phyloP scores from a whole-genome alignment of 1,140 invertebrate species.

The Nautilus pompilius region DNA sequence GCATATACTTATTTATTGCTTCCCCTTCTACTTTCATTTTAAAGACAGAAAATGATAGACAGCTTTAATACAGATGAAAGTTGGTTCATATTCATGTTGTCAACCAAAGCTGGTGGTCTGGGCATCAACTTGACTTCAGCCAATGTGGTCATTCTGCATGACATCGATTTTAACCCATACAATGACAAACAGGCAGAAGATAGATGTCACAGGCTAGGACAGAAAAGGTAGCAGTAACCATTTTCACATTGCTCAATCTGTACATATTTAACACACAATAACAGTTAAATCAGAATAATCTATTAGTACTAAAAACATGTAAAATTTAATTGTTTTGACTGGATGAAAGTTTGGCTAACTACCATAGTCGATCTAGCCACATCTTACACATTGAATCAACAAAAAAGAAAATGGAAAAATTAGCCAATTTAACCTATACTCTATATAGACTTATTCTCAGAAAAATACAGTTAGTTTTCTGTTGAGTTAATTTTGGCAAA shows the following conservation, averaged over 20 bases:
- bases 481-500: neutral
- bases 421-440: no score
- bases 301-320: neutral
- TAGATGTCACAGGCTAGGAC: conserved; percentile 91
- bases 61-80: conserved; percentile 56
- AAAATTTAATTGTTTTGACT: neutral
- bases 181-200: conserved; percentile 98
- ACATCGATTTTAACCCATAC: conserved; percentile 83
- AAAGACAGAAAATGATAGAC: conserved; percentile 62
- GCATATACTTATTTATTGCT: no score
- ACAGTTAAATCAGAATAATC: neutral
- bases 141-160: conserved; percentile 63
- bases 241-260: neutral
- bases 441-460: neutral
- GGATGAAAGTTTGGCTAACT: neutral
- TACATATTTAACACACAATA: neutral
- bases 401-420: neutral
- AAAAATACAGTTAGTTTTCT: no score
- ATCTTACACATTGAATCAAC: neutral
- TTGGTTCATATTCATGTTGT: conserved; percentile 62
- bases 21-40: no score
- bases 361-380: neutral
- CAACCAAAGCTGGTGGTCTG: conserved; percentile 63
- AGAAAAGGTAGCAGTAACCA: conserved; percentile 66
- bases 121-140: conserved; percentile 64